Evolutionary conservation across 2,797 vertebrate genomes (phyloP).

Genomic region (Micropoecilia bifurca): DNA sequence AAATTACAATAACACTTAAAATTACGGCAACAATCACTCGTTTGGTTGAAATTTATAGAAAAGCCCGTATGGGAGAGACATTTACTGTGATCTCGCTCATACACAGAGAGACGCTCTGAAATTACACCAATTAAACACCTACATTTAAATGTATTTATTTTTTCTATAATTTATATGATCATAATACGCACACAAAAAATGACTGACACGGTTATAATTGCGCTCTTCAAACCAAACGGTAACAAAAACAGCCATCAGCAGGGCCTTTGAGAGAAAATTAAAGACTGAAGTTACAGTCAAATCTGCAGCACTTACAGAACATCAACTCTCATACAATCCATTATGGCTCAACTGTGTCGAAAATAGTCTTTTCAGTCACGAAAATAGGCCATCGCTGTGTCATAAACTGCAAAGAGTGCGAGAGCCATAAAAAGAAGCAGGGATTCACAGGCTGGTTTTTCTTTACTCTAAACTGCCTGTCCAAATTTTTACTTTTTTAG

Average conservation of each 20-base stretch:
- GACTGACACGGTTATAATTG: constrained; percentile 19
- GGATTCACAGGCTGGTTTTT: constrained; percentile 42
- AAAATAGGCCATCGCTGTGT: constrained; percentile 51
- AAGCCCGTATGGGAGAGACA: not conserved
- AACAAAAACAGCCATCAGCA: constrained; percentile 41
- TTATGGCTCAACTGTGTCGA: constrained; percentile 62
- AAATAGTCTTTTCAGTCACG: constrained; percentile 65
- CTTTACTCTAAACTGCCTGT: constrained; percentile 39
- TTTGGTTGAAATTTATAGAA: constrained; percentile 24
- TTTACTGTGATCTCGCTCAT: not conserved
- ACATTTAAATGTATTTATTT: not conserved
- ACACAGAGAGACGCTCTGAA: constrained; percentile 7
- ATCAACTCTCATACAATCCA: constrained; percentile 43
- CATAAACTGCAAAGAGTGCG: constrained; percentile 55
- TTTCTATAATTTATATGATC: constrained; percentile 9
- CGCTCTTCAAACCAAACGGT: constrained; percentile 12
- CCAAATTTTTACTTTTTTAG: not conserved
- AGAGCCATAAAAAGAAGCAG: constrained; percentile 44
- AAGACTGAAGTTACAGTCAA: constrained; percentile 47
- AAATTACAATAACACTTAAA: constrained; percentile 27
- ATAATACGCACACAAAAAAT: constrained; percentile 15
- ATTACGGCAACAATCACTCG: constrained; percentile 31
- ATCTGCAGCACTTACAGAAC: constrained; percentile 37
- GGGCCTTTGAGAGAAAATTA: constrained; percentile 40
- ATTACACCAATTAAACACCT: not conserved